These are phyloP conservation scores for Megaceryle torquata DNA, from an alignment of 2,113 vertebrate species.

Conservation along the genomic window DNA sequence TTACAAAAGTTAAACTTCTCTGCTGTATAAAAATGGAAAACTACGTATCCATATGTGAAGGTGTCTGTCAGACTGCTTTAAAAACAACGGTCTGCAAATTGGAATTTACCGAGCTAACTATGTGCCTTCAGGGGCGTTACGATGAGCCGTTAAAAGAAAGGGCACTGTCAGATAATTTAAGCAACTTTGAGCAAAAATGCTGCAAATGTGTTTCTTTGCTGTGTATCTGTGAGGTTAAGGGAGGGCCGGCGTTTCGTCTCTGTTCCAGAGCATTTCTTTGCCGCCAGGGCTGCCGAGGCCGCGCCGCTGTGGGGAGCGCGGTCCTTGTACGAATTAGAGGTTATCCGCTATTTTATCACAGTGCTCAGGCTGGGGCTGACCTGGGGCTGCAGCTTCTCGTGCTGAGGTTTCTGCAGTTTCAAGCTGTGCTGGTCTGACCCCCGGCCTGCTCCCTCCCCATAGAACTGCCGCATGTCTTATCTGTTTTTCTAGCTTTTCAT, in stretches of 20 bases:
- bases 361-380: neutral
- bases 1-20: neutral
- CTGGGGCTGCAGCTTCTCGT: neutral
- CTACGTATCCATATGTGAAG: neutral
- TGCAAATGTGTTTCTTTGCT: neutral
- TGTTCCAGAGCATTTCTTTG: neutral
- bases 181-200: neutral
- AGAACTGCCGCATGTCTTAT: accelerated
- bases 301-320: neutral
- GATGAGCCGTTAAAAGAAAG: neutral
- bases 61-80: neutral
- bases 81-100: neutral
- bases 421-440: accelerated
- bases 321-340: neutral
- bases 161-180: neutral
- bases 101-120: neutral
- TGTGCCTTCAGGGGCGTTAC: neutral
- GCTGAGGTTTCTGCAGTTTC: neutral
- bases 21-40: neutral
- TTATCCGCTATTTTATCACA: neutral
- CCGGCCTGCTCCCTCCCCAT: neutral
- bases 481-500: neutral
- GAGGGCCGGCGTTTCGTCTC: neutral
- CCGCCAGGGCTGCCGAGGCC: neutral
- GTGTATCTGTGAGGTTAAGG: neutral